phyloP scores from a whole-genome alignment of 2,888 invertebrate species.

The Capitulum mitella region DNA sequence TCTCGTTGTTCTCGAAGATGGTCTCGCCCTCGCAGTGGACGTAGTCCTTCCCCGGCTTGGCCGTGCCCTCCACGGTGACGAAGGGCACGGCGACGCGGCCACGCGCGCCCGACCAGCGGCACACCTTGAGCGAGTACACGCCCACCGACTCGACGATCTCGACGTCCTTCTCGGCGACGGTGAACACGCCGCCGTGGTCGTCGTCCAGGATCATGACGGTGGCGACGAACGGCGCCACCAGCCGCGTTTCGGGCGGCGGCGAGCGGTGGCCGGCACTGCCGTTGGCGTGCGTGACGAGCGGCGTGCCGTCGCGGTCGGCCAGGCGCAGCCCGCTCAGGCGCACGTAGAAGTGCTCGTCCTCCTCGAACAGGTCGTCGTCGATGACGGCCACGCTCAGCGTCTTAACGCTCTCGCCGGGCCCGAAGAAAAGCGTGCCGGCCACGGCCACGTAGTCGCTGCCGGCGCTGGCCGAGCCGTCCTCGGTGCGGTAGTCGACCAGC shows the following conservation, averaged over 20 bases:
- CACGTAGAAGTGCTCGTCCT: slow-evolving; percentile 98
- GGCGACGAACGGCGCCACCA: slow-evolving; percentile 80
- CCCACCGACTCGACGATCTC: slow-evolving; percentile 89
- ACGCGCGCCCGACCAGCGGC: slow-evolving; percentile 87
- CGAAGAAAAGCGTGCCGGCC: slow-evolving; percentile 77
- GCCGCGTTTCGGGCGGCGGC: slow-evolving; percentile 57
- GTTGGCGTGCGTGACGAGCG: slow-evolving; percentile 33
- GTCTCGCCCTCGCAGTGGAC: slow-evolving; percentile 69
- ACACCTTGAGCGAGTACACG: slow-evolving; percentile 70
- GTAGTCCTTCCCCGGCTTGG: slow-evolving; percentile 83
- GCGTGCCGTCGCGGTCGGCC: slow-evolving; percentile 38
- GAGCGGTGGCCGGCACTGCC: slow-evolving; percentile 36
- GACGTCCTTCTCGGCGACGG: slow-evolving; percentile 71
- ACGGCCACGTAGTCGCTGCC: slow-evolving; percentile 89
- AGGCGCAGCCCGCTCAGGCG: slow-evolving; percentile 55
- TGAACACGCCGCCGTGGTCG: slow-evolving; percentile 96
- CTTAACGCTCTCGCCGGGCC: slow-evolving; percentile 79
- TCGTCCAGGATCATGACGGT: slow-evolving; percentile 98
- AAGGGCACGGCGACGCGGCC: slow-evolving; percentile 84
- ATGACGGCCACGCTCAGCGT: slow-evolving; percentile 85
- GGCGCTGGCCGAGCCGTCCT: slow-evolving; percentile 95
- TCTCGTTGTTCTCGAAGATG: slow-evolving; percentile 95
- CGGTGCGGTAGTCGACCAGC: slow-evolving; percentile 85
- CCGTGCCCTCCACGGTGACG: slow-evolving; percentile 87
- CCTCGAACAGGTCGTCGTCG: slow-evolving; percentile 98